Base-by-base conservation (phyloP, 1,140 invertebrate genomes). In the Magallana gigas region DNA sequence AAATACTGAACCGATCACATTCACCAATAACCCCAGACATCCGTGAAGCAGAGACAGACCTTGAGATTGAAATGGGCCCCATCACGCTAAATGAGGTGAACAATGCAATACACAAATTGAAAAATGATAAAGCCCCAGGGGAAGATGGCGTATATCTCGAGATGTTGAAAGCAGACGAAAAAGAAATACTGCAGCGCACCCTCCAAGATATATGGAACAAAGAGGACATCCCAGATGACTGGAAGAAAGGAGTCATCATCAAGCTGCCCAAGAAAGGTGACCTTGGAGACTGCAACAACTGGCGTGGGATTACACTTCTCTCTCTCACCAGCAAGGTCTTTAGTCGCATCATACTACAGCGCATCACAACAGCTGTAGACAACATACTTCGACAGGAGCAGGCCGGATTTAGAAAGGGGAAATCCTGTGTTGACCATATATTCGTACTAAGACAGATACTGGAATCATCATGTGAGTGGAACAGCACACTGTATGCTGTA, bases 341-440 rank as follows among this genome's bases (percentile, higher is more conserved):
- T 23, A 81, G 64, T 48, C 82, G 83, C 12, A 36, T 89, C n/a
- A 87, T 88, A 18, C 57, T 86, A 0, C 82, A 68, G 82, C 86
- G 14, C 14, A 23, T n/a, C 0, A 84, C 60, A 16, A 62, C 57
- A 9, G 18, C 57, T n/a, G 16, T 8, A 16, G 18, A 16, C 12
- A 58, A 84, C 57, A 8, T 14, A 36, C 14, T 81, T 81, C 23
- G 23, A 23, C 23, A 23, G 23, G 23, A 23, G 23, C 23, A 23
- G 23, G 23, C 23, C 23, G 23, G 23, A 23, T 23, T 23, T 0
- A 23, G 23, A 23, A 23, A 23, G 23, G 23, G 23, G 23, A 23
- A 23, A 23, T 23, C 23, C 23, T 23, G 23, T 23, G 23, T 23
- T 23, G 23, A 23, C 23, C 23, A 23, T 23, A n/a, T 23, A 12